Conservation (phyloP, 1,140 invertebrate species). For the Watersipora subatra region DNA sequence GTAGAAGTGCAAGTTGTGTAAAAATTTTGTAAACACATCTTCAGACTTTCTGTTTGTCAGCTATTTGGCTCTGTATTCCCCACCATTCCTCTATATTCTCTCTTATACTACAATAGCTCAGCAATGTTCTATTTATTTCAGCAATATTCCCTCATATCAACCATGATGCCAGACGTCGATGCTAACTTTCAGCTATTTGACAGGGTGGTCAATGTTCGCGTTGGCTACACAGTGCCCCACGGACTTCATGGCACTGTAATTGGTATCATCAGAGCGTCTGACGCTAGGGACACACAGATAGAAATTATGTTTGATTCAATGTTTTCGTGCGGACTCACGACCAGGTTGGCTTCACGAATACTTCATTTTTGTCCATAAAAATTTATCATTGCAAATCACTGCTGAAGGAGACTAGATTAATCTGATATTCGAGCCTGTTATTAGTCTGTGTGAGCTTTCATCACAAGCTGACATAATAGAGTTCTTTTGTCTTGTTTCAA, state of each 20-base stretch:
- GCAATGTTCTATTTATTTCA: background rate
- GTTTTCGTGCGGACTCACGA: slow-evolving; percentile 52
- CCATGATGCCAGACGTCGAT: slow-evolving; percentile 49
- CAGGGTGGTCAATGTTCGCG: slow-evolving; percentile 62
- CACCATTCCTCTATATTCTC: no score
- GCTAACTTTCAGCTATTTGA: slow-evolving; percentile 60
- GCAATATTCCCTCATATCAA: slow-evolving; percentile 8
- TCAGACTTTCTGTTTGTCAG: no score
- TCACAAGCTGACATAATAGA: no score
- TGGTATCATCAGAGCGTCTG: slow-evolving; percentile 43
- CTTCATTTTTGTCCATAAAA: background rate
- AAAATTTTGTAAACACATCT: no score
- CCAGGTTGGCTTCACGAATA: slow-evolving; percentile 20
- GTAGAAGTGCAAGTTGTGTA: no score
- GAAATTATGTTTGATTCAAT: slow-evolving; percentile 63
- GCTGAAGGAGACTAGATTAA: no score
- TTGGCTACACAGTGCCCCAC: slow-evolving; percentile 60
- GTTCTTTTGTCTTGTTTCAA: no score
- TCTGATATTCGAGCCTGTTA: no score
- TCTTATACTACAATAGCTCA: no score
- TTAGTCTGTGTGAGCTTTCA: no score
- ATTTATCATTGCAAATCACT: no score
- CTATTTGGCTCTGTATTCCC: no score
- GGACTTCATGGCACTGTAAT: slow-evolving; percentile 69
- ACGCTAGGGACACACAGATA: slow-evolving; percentile 46